Conservation (phyloP, 2,888 invertebrate genomes). For the Microplitis deprimator region DNA sequence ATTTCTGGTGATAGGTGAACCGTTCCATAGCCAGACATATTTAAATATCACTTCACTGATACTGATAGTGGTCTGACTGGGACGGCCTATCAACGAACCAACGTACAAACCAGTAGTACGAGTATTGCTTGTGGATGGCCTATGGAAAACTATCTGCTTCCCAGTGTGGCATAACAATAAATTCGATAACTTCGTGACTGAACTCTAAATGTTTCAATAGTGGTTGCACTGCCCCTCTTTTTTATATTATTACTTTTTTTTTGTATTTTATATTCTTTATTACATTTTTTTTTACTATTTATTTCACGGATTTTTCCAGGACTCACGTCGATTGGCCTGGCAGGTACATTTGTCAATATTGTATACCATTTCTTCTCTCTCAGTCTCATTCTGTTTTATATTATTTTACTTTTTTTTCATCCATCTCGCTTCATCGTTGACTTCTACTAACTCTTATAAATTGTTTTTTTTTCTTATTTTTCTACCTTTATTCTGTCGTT, state of each 20-base stretch:
- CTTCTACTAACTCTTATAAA: constrained; percentile 4
- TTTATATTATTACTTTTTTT: not conserved
- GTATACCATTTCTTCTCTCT: not conserved
- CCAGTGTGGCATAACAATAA: constrained; percentile 41
- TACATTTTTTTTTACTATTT: constrained; percentile 12
- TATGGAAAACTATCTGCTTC: constrained; percentile 27
- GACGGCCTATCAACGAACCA: not conserved
- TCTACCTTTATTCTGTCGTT: not conserved
- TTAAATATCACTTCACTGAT: not conserved
- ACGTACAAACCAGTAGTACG: not conserved
- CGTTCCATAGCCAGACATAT: not conserved
- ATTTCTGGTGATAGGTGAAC: not conserved
- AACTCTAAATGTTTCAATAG: constrained; percentile 42
- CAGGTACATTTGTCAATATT: constrained; percentile 39
- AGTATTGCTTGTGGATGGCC: not conserved
- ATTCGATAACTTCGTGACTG: constrained; percentile 47
- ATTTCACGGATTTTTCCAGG: constrained; percentile 22
- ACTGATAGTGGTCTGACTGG: not conserved
- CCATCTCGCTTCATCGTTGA: constrained; percentile 11
- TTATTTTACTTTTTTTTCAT: not conserved
- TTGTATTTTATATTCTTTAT: constrained; percentile 11
- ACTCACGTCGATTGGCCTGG: constrained; percentile 35
- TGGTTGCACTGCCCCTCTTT: constrained; percentile 5
- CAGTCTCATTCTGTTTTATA: constrained; percentile 20
- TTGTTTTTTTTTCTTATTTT: constrained; percentile 3